phyloP scores from a whole-genome alignment of 2,888 invertebrate species.

The Tetranychus piercei region DNA sequence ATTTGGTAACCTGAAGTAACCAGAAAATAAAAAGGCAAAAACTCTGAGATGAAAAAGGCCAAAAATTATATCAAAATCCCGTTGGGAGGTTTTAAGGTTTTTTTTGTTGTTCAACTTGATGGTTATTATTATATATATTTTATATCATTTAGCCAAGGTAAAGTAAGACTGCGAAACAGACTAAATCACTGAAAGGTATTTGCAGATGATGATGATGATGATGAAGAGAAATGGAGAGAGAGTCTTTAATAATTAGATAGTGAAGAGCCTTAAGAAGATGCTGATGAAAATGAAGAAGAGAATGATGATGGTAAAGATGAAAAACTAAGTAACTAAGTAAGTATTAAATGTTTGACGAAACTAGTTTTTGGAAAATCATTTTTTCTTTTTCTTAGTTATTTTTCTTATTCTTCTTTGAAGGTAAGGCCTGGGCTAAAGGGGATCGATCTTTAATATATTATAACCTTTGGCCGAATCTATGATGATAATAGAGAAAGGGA shows the following conservation, averaged over 20 bases:
- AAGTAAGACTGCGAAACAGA: background rate
- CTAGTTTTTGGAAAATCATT: background rate
- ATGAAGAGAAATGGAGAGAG: too few species aligned
- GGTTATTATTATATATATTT: background rate
- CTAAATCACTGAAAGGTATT: background rate
- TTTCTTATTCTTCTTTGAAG: background rate
- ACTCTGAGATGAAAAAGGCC: background rate
- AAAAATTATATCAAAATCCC: background rate
- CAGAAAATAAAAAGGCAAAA: too few species aligned
- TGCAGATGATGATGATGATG: background rate
- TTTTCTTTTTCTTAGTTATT: background rate
- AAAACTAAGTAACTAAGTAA: background rate
- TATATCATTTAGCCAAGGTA: background rate
- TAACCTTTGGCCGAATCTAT: background rate
- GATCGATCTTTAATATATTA: background rate
- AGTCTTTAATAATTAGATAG: background rate
- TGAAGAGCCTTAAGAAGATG: background rate
- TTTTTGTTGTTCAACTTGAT: background rate
- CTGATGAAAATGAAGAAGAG: background rate
- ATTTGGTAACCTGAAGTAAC: background rate
- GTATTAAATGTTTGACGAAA: background rate
- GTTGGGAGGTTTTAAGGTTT: background rate
- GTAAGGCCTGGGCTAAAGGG: constrained; percentile 1
- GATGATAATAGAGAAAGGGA: background rate
- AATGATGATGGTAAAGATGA: background rate